Conservation (phyloP, 2,888 invertebrate genomes). For the Stomorhina lunata region DNA sequence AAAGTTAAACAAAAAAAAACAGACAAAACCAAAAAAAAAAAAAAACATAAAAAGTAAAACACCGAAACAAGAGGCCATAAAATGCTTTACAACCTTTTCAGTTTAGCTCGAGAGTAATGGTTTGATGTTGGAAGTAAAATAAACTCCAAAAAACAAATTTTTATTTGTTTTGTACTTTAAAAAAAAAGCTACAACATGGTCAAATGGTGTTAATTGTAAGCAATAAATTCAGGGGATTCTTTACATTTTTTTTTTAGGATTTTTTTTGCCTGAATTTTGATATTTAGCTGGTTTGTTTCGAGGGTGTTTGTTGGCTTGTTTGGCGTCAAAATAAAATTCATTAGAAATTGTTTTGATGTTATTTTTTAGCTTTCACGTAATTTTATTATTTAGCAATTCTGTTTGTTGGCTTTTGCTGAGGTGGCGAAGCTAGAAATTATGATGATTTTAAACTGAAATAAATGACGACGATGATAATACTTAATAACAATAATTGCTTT, state of each 20-base stretch:
- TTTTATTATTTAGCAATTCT: conserved; percentile 16
- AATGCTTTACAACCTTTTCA: conserved; percentile 34
- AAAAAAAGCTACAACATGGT: conserved; percentile 54
- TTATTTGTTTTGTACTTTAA: background rate
- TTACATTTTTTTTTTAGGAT: conserved; percentile 2
- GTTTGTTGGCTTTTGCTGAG: conserved; percentile 4
- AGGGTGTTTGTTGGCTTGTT: background rate
- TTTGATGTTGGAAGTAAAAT: background rate
- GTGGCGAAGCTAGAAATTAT: conserved; percentile 46
- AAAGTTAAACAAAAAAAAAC: conserved; percentile 5
- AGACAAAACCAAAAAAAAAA: conserved; percentile 15
- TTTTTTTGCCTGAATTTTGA: background rate
- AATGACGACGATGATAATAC: conserved; percentile 42
- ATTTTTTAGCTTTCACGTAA: background rate
- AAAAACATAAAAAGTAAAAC: conserved; percentile 45
- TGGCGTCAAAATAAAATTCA: background rate
- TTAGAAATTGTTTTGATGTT: background rate
- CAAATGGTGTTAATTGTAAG: conserved; percentile 69
- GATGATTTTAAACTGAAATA: conserved; percentile 56
- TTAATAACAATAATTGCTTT: conserved; percentile 53
- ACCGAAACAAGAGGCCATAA: conserved; percentile 59
- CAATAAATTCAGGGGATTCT: conserved; percentile 66
- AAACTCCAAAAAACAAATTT: conserved; percentile 1
- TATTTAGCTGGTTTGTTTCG: background rate
- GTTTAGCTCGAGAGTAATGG: background rate